Percentiles rank a stretch among this genome's conserved stretches.
Conservation (phyloP, 2,113 vertebrate genomes). For the Nyctibius bracteatus region DNA sequence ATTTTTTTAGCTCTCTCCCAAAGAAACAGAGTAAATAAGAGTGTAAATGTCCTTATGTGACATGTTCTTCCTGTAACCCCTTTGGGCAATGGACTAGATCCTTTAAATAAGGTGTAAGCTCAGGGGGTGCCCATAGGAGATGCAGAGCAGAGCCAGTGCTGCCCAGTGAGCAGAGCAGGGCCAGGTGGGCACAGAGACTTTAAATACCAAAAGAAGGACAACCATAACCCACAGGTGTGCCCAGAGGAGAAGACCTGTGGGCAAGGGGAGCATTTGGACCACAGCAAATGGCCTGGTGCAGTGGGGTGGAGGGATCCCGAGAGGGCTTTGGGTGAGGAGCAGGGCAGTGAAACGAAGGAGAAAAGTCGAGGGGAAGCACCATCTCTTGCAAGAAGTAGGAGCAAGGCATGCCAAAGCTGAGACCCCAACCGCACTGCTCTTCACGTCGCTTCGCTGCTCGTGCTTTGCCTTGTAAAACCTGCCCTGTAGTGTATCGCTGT, state of each 20-base stretch:
- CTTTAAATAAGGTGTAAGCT: not conserved
- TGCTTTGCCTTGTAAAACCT: not conserved
- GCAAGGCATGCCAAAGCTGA: not conserved
- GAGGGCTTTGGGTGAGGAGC: not conserved
- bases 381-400: not conserved
- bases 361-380: not conserved
- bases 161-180: not conserved
- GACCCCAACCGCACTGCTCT: not conserved
- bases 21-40: not conserved
- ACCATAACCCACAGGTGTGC: not conserved
- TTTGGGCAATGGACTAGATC: not conserved
- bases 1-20: not conserved
- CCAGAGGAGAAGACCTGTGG: not conserved
- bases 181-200: not conserved
- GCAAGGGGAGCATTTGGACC: not conserved
- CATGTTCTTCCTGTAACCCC: not conserved
- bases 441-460: rapidly evolving
- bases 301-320: rapidly evolving
- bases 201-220: not conserved
- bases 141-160: not conserved
- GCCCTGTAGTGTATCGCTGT: rapidly evolving
- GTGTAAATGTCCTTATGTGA: not conserved
- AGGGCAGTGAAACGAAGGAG: not conserved
- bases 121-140: not conserved
- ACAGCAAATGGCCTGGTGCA: not conserved